phyloP scores from a whole-genome alignment of 2,113 vertebrate species.

The Raja brachyura region DNA sequence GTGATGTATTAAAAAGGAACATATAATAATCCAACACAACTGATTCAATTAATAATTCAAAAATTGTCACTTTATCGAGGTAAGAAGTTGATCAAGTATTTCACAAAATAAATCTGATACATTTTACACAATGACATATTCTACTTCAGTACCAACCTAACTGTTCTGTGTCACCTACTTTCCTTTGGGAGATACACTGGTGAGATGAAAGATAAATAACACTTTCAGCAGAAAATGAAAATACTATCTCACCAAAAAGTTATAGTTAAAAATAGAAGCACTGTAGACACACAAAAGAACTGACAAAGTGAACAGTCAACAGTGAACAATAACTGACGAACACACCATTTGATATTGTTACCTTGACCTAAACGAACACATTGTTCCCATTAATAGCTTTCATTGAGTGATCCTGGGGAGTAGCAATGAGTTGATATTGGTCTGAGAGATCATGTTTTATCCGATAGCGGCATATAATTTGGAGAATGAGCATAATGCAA shows the following conservation, averaged over 20 bases:
- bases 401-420: neutral
- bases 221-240: conserved; percentile 20
- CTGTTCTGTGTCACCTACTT: neutral
- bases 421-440: neutral
- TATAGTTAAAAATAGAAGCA: neutral
- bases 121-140: neutral
- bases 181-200: neutral
- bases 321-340: neutral
- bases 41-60: conserved; percentile 12
- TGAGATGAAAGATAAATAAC: neutral
- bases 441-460: neutral
- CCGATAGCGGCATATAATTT: neutral
- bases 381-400: neutral
- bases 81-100: conserved; percentile 4
- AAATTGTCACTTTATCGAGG: neutral
- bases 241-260: neutral
- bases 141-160: neutral
- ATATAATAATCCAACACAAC: neutral
- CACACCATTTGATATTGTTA: neutral
- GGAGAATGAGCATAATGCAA: neutral
- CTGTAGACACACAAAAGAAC: neutral
- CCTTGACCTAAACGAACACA: neutral
- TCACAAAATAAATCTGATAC: conserved; percentile 5
- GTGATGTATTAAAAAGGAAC: neutral
- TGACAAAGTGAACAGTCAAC: neutral